Conservation (phyloP, 1,140 invertebrate species). For the Trichonephila clavipes region DNA sequence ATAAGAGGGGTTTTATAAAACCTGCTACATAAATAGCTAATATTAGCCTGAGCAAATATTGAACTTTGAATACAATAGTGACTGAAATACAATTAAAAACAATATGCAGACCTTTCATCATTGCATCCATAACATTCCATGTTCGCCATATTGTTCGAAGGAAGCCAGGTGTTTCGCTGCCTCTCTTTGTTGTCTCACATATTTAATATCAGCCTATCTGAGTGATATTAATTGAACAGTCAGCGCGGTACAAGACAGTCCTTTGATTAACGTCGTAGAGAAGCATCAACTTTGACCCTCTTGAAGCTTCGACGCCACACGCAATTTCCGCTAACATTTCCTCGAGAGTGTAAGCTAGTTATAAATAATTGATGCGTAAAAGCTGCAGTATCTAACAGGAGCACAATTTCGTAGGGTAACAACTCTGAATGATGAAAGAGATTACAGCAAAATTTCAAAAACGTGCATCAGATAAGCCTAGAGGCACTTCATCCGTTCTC, state of each 20-base stretch:
- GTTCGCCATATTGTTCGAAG: neutral
- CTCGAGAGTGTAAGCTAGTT: slow-evolving; percentile 50
- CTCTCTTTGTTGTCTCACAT: slow-evolving; percentile 8
- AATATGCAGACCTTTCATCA: neutral
- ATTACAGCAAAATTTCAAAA: too few species aligned
- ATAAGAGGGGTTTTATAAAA: too few species aligned
- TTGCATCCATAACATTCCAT: neutral
- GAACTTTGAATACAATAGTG: too few species aligned
- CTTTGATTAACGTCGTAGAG: slow-evolving; percentile 44
- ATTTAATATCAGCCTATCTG: slow-evolving; percentile 32
- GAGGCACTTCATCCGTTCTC: too few species aligned
- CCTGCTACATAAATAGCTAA: too few species aligned
- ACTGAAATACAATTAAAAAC: neutral
- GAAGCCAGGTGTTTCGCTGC: neutral
- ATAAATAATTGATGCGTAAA: slow-evolving; percentile 63
- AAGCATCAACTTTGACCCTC: slow-evolving; percentile 53
- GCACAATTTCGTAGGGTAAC: neutral
- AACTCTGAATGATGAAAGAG: too few species aligned
- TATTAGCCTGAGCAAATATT: too few species aligned
- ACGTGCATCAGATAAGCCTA: too few species aligned
- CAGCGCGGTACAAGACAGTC: neutral
- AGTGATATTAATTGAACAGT: slow-evolving; percentile 52
- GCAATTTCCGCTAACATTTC: slow-evolving; percentile 65
- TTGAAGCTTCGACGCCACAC: slow-evolving; percentile 36
- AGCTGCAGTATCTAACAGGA: neutral